Percentiles rank a stretch among this genome's conserved stretches.
Conservation (phyloP, 2,797 vertebrate genomes). For the Pantherophis vulpinus region DNA sequence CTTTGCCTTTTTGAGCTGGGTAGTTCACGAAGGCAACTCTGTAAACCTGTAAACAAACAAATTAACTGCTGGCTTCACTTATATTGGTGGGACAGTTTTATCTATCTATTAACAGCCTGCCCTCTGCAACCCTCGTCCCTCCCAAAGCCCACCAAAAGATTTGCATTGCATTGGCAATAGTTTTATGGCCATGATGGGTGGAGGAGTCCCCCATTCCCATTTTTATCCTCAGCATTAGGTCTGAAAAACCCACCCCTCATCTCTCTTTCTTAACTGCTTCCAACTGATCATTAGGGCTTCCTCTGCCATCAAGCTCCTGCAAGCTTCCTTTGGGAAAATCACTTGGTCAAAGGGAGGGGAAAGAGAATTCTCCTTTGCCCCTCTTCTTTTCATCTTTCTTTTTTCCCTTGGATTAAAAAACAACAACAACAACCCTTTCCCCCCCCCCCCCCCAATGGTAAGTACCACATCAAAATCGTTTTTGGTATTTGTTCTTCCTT, state of each 20-base stretch:
- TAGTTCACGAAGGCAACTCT: background rate
- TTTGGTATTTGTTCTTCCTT: conserved; percentile 66
- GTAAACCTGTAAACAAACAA: background rate
- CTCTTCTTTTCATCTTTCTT: conserved; percentile 39
- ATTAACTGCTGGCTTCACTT: background rate
- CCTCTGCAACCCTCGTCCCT: background rate
- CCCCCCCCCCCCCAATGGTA: conserved; percentile 40
- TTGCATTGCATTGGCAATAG: background rate
- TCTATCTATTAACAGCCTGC: background rate
- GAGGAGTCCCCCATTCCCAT: background rate
- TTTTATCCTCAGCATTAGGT: background rate
- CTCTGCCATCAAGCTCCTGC: conserved; percentile 33
- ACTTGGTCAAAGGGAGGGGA: conserved; percentile 46
- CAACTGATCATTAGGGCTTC: conserved; percentile 29
- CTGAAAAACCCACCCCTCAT: background rate
- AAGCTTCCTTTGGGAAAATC: conserved; percentile 40
- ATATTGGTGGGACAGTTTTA: background rate
- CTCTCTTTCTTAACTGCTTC: conserved; percentile 43
- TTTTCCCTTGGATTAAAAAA: conserved; percentile 58
- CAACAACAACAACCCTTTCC: background rate
- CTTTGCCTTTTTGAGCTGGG: background rate
- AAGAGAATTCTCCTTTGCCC: conserved; percentile 28
- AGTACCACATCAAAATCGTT: conserved; percentile 63
- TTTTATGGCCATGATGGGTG: background rate
- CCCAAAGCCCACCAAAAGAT: background rate